A percentile compares a stretch with the other conserved stretches of the same genome.
phyloP scores from a whole-genome alignment of 2,797 vertebrate species.

The Cossypha niveicapilla region DNA sequence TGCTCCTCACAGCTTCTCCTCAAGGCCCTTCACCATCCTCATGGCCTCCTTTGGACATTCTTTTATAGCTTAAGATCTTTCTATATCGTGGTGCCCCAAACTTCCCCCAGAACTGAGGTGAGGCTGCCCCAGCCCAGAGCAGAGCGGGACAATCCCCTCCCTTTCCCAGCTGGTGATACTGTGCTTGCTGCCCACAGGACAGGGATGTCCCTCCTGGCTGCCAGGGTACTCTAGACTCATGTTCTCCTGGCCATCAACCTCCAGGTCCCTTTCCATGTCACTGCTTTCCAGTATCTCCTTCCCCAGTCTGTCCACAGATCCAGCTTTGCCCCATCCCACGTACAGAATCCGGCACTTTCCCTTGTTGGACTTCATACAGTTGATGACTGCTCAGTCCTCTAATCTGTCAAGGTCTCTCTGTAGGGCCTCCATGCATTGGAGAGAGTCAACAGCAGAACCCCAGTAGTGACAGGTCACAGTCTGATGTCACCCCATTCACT shows the following conservation, averaged over 20 bases:
- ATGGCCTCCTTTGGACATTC: neutral
- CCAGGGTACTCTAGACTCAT: neutral
- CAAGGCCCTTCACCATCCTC: neutral
- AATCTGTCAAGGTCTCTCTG: neutral
- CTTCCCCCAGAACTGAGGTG: neutral
- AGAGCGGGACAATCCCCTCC: neutral
- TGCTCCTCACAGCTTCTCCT: neutral
- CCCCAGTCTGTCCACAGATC: no score
- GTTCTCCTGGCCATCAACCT: neutral
- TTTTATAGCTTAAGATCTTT: neutral
- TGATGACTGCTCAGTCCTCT: neutral
- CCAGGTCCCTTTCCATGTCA: neutral
- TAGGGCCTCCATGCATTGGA: fast-evolving
- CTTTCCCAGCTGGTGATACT: fast-evolving
- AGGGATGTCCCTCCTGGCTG: neutral
- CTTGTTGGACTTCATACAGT: neutral
- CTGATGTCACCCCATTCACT: neutral
- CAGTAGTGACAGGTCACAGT: neutral
- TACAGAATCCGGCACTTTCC: fast-evolving
- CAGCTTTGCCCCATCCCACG: neutral
- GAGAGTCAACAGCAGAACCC: neutral
- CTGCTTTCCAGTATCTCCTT: neutral
- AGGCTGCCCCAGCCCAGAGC: neutral
- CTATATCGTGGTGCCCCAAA: neutral
- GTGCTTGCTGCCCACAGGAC: neutral